A percentile compares a stretch with the other conserved stretches of the same genome.
Evolutionary conservation across 2,797 vertebrate genomes (phyloP).

Genomic region (Neopelma chrysocephalum): DNA sequence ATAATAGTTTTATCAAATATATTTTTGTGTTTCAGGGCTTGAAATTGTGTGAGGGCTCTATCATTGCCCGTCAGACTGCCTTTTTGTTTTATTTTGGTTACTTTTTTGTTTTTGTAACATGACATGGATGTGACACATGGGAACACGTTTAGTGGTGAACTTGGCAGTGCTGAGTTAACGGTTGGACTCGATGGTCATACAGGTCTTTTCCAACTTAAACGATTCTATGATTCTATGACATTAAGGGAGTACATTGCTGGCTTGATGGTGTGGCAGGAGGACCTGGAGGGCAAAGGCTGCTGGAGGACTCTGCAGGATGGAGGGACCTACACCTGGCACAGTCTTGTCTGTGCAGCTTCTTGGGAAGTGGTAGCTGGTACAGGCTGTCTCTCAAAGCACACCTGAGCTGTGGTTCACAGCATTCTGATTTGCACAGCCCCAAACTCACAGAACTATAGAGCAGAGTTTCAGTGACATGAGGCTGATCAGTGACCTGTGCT

Average conservation of each 20-base stretch:
- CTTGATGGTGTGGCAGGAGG: neutral
- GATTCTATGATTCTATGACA: neutral
- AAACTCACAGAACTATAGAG: neutral
- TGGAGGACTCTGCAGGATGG: neutral
- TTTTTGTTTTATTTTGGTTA: neutral
- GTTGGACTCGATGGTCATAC: neutral
- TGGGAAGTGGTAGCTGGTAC: neutral
- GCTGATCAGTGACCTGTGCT: neutral
- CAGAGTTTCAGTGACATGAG: fast-evolving
- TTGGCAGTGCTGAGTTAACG: neutral
- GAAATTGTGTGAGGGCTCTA: neutral
- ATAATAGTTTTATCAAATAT: neutral
- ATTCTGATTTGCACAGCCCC: neutral
- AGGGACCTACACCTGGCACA: neutral
- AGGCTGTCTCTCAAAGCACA: neutral
- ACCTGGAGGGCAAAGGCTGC: neutral
- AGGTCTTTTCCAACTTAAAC: neutral
- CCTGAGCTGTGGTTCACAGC: neutral
- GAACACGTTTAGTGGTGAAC: neutral
- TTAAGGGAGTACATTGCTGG: neutral
- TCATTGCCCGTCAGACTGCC: neutral
- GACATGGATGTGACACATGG: neutral
- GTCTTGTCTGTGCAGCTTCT: neutral
- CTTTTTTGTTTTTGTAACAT: neutral
- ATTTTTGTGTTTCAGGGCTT: conserved; percentile 11